A percentile compares a stretch with the other conserved stretches of the same genome.
phyloP scores from a whole-genome alignment of 2,888 invertebrate species.

The Biston stratarius region DNA sequence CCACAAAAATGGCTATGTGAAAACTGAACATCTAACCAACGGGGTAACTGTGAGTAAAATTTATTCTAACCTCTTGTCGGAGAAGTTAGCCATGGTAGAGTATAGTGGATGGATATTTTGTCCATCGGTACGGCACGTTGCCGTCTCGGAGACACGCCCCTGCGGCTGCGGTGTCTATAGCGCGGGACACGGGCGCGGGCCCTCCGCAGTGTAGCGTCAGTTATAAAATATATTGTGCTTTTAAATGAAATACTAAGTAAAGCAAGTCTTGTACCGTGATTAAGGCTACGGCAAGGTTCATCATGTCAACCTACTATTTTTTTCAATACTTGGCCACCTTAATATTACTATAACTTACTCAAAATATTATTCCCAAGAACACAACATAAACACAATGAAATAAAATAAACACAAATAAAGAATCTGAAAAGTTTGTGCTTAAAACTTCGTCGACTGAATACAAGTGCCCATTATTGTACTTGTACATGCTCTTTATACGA shows the following conservation, averaged over 20 bases:
- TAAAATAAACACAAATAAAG: no score
- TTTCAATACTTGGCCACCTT: no score
- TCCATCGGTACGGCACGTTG: constrained; percentile 12
- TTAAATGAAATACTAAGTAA: no score
- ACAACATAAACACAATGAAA: no score
- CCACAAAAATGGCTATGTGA: constrained; percentile 68
- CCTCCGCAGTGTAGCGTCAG: neutral
- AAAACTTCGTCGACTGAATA: no score
- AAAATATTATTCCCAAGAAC: no score
- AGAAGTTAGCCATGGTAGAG: constrained; percentile 23
- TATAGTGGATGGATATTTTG: constrained; percentile 4
- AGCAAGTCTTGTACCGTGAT: no score
- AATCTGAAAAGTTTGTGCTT: no score
- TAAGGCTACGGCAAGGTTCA: neutral
- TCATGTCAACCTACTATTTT: neutral
- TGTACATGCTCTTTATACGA: no score
- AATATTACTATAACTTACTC: no score
- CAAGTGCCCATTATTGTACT: no score
- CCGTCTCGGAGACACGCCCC: constrained; percentile 28
- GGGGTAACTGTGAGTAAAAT: constrained; percentile 69
- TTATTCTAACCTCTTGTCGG: constrained; percentile 48
- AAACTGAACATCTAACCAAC: constrained; percentile 58
- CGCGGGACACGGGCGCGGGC: neutral
- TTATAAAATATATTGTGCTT: no score
- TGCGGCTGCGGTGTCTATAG: neutral